These are phyloP conservation scores for Scopus umbretta DNA, from an alignment of 2,113 vertebrate species.

Conservation along the genomic window DNA sequence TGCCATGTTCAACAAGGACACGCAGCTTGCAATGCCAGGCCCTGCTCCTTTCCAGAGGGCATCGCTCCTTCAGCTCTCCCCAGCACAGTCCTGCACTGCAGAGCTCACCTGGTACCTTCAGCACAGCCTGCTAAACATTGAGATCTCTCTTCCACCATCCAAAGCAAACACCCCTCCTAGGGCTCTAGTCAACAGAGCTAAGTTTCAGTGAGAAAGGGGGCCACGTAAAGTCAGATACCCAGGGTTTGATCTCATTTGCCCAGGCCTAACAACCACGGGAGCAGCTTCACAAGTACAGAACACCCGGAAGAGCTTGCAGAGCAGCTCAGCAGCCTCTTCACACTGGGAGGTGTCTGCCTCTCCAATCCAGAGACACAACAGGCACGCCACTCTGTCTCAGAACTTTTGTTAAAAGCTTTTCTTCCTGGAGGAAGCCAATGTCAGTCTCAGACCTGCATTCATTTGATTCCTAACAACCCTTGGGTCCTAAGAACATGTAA, in stretches of 20 bases:
- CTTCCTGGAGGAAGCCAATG: not conserved
- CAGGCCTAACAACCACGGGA: not conserved
- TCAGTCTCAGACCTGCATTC: not conserved
- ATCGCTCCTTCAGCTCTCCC: not conserved
- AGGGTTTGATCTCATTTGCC: not conserved
- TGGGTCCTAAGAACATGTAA: not conserved
- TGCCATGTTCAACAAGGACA: fast-evolving
- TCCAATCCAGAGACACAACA: not conserved
- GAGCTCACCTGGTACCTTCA: not conserved
- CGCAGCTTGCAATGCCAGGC: not conserved
- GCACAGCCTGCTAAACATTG: not conserved
- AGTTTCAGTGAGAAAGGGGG: not conserved
- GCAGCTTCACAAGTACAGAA: not conserved
- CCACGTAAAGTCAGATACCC: not conserved
- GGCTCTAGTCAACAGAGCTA: not conserved
- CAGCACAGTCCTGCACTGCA: not conserved
- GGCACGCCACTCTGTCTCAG: not conserved
- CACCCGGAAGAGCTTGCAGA: not conserved
- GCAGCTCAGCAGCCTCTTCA: not conserved
- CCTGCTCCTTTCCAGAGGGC: not conserved
- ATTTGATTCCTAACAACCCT: not conserved
- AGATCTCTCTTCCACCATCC: not conserved
- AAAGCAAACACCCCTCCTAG: not conserved
- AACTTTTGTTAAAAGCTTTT: not conserved
- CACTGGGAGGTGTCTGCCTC: not conserved